Evolutionary conservation across 2,888 invertebrate species (phyloP).

Genomic region (Xestobium rufovillosum): DNA sequence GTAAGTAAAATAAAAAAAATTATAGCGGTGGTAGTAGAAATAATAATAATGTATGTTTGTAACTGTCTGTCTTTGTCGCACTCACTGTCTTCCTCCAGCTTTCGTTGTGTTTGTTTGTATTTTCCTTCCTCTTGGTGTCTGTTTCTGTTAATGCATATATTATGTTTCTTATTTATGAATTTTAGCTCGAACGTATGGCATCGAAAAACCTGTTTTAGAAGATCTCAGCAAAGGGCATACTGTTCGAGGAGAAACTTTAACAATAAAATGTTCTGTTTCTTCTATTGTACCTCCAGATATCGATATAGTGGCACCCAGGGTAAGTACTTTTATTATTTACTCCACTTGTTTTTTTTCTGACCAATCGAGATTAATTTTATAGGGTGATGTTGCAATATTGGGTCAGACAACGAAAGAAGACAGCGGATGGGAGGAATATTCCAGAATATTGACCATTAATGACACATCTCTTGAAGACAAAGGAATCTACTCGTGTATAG

Average conservation of each 20-base stretch:
- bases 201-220: conserved; percentile 21
- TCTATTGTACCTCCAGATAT: conserved; percentile 18
- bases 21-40: too few species aligned
- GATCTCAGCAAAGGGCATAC: conserved; percentile 34
- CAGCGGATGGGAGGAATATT: background rate
- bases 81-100: too few species aligned
- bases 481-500: conserved; percentile 36
- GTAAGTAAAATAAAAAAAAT: too few species aligned
- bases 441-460: conserved; percentile 23
- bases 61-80: too few species aligned
- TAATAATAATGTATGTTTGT: too few species aligned
- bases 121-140: too few species aligned
- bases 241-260: conserved; percentile 33
- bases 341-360: too few species aligned
- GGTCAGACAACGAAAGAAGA: too few species aligned
- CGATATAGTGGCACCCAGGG: background rate
- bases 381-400: too few species aligned
- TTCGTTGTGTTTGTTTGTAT: too few species aligned
- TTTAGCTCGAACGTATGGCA: conserved; percentile 9
- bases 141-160: conserved; percentile 9
- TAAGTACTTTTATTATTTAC: background rate
- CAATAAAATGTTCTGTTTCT: conserved; percentile 34
- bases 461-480: conserved; percentile 27
- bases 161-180: conserved; percentile 8
- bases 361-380: too few species aligned